Conservation (phyloP, 1,140 invertebrate genomes). For the Sycophaga agraensis region DNA sequence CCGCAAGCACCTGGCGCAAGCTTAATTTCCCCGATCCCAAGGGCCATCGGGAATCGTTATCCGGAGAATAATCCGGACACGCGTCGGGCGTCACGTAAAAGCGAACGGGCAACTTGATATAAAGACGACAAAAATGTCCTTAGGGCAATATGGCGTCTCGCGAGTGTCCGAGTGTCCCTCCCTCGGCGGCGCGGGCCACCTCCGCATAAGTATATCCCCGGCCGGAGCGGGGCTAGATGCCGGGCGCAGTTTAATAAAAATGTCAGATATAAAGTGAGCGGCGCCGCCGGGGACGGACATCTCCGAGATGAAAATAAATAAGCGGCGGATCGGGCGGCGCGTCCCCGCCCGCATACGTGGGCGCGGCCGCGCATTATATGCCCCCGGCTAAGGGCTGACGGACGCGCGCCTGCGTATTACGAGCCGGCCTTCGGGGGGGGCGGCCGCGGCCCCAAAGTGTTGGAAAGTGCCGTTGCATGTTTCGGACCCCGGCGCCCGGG, state of each 20-base stretch:
- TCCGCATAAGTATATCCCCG: neutral
- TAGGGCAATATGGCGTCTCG: slow-evolving; percentile 41
- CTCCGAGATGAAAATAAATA: slow-evolving; percentile 51
- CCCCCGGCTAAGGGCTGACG: slow-evolving; percentile 11
- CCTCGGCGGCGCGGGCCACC: no score
- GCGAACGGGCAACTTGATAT: slow-evolving; percentile 19
- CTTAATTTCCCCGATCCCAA: no score
- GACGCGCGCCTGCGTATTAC: neutral
- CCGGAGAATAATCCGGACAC: neutral
- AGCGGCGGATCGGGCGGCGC: slow-evolving; percentile 43
- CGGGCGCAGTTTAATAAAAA: slow-evolving; percentile 56
- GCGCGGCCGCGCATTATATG: slow-evolving; percentile 8
- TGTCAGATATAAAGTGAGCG: slow-evolving; percentile 59
- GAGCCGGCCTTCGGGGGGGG: no score
- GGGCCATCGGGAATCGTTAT: no score
- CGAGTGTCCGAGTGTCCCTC: slow-evolving; percentile 29
- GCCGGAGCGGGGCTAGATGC: slow-evolving; percentile 24
- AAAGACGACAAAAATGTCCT: slow-evolving; percentile 49
- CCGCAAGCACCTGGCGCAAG: no score
- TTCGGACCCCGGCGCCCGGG: neutral
- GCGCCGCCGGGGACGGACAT: slow-evolving; percentile 48
- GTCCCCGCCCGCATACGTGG: neutral
- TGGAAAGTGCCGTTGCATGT: slow-evolving; percentile 18
- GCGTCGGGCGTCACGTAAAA: neutral
- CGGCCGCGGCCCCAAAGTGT: neutral